These are phyloP conservation scores for Nineta flava DNA, from an alignment of 2,888 invertebrate species.

Conservation along the genomic window DNA sequence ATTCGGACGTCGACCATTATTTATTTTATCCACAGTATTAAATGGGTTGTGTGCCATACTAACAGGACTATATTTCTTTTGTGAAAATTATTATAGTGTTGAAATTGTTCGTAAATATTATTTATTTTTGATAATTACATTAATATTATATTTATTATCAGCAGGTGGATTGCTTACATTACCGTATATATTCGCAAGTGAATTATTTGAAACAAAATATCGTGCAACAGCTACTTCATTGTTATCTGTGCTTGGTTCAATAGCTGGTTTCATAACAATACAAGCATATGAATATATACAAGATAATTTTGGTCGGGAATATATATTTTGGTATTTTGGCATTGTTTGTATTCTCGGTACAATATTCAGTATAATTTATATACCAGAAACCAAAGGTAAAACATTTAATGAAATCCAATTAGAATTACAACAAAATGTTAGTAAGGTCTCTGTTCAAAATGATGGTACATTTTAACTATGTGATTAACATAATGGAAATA, in stretches of 20 bases:
- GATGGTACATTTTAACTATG: no score
- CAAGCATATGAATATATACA: constrained; percentile 33
- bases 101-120: background rate
- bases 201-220: constrained; percentile 34
- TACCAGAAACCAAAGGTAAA: constrained; percentile 38
- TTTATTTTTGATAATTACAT: background rate
- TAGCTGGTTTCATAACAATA: constrained; percentile 34
- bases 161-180: constrained; percentile 36
- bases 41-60: no score
- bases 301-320: constrained; percentile 24
- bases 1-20: background rate
- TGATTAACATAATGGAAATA: no score
- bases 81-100: no score
- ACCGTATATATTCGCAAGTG: constrained; percentile 39
- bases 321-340: constrained; percentile 34
- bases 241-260: constrained; percentile 30
- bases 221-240: constrained; percentile 33
- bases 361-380: constrained; percentile 28
- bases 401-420: constrained; percentile 34
- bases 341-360: constrained; percentile 29
- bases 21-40: background rate
- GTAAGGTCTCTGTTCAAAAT: background rate
- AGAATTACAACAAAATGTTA: constrained; percentile 19
- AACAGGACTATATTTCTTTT: no score
- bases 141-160: background rate